Evolutionary conservation across 2,797 vertebrate species (phyloP).

Genomic region (Parotocinclus haroldoi): DNA sequence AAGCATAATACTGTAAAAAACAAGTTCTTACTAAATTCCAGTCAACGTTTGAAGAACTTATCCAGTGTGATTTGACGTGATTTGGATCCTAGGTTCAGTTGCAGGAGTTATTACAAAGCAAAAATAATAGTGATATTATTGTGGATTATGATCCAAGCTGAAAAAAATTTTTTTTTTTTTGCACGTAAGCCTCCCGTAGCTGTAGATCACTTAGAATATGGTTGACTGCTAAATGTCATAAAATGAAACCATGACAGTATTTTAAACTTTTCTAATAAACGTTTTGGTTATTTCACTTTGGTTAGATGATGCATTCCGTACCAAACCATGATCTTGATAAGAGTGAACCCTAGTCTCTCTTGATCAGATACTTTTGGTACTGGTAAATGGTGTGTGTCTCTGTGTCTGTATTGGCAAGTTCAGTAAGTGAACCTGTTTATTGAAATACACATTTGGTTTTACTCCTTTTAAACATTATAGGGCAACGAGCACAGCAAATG

Average conservation of each 20-base stretch:
- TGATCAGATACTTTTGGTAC: constrained; percentile 12
- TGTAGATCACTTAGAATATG: no score
- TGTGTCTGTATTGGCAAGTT: constrained; percentile 27
- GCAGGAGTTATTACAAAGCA: no score
- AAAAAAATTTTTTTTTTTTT: no score
- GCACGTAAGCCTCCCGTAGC: no score
- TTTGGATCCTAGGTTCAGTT: no score
- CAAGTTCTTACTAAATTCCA: no score
- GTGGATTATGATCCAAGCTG: no score
- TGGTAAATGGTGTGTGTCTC: constrained; percentile 10
- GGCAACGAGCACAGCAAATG: not conserved
- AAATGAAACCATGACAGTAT: not conserved
- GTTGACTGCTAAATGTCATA: no score
- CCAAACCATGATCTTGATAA: not conserved
- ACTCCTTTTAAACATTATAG: constrained; percentile 1
- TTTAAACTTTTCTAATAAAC: not conserved
- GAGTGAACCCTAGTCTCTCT: not conserved
- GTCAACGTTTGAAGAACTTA: no score
- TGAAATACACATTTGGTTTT: not conserved
- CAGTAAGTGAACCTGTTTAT: constrained; percentile 14
- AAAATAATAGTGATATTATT: no score
- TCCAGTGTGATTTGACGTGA: no score
- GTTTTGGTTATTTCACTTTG: not conserved
- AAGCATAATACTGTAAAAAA: no score
- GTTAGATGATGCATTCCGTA: not conserved